phyloP scores from a whole-genome alignment of 2,888 invertebrate species.

The Tipula lateralis region DNA sequence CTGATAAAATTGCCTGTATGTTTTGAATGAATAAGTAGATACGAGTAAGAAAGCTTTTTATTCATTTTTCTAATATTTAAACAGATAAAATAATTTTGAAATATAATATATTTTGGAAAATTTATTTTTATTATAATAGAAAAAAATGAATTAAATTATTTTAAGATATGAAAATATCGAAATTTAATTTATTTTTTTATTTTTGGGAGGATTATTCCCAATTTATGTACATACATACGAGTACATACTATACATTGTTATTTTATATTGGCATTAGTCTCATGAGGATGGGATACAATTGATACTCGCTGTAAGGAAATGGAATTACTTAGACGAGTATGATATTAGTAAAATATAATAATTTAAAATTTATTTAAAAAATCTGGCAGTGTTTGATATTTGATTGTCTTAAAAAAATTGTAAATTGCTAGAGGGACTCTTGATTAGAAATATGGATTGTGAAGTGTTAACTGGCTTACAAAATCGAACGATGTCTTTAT shows the following conservation, averaged over 20 bases:
- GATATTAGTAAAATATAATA: too few species aligned
- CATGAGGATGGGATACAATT: not conserved
- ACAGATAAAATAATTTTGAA: not conserved
- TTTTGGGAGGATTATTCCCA: not conserved
- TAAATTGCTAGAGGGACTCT: too few species aligned
- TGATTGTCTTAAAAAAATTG: too few species aligned
- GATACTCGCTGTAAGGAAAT: not conserved
- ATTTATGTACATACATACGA: not conserved
- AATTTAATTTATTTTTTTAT: slow-evolving; percentile 19
- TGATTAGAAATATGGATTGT: too few species aligned
- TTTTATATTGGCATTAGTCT: not conserved
- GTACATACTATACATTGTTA: not conserved
- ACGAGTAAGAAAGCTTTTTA: not conserved
- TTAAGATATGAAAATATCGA: not conserved
- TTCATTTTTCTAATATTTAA: not conserved
- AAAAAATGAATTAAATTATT: not conserved
- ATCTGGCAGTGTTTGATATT: too few species aligned
- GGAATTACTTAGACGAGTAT: not conserved
- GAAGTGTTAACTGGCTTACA: too few species aligned
- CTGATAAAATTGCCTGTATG: not conserved
- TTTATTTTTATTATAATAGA: not conserved
- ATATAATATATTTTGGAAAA: not conserved
- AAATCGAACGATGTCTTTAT: too few species aligned
- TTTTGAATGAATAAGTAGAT: not conserved
- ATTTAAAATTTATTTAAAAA: too few species aligned